Base-by-base conservation (phyloP, 2,888 invertebrate genomes). In the Latrodectus elegans region DNA sequence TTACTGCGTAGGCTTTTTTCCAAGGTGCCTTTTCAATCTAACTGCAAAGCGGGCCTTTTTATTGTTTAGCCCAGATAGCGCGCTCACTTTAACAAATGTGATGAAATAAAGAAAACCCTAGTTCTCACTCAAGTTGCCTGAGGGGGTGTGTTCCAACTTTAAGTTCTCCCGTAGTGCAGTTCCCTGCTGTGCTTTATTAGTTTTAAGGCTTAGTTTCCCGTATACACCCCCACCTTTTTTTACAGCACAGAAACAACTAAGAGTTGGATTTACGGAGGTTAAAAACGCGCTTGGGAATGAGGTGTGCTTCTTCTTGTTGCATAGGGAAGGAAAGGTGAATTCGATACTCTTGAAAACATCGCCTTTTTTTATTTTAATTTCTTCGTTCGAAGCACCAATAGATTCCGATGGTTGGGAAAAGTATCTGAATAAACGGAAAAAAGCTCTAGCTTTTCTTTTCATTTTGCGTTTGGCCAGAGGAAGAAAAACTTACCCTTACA, bases 71-170 rank as follows among this genome's bases (percentile, higher is more conserved):
- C 17, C 26, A 73, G 73, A 72, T 81, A 49, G 52, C 81, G 12
- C 12, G 73, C 81, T 65, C 67, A 80, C 74, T 10, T 55, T 81
- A 73, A 81, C 81, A 73, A 81, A 81, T 81, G 81, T 81, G 81
- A 81, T 74, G 81, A 74, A 73, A 74, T 81, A 81, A 81, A 60
- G n/a, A 11, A 60, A 67, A 80, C 71, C 49, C 74, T 22, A 73
- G 51, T 68, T 65, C 67, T 52, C 65, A 74, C 22, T 52, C 26
- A 67, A 67, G 73, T 81, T 49, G 38, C 53, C 51, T 53, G 81
- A 73, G 81, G 73, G 81, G 81, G 15, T 81, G 12, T 60, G 60
- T 15, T 51, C 52, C 73, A 52, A 73, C 67, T 52, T 51, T 60
- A n/a, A 53, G 17, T 71, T 64, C 51, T 81, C 49, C 11, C 9